Evolutionary conservation across 1,140 invertebrate species (phyloP).

Genomic region (Chionoecetes opilio): DNA sequence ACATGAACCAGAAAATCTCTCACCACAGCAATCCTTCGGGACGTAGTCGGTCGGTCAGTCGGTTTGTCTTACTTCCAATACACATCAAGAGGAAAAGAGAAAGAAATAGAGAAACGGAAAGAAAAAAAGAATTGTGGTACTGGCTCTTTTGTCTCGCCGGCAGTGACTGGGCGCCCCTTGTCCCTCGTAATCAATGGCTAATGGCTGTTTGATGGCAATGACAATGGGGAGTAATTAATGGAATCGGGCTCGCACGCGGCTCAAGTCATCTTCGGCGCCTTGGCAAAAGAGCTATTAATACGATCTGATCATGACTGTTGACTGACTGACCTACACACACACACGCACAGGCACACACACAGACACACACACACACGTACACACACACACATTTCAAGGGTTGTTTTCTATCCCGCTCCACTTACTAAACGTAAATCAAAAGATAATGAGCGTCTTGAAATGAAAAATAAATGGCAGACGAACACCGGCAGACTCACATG

Average conservation of each 20-base stretch:
- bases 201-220: constrained; percentile 75
- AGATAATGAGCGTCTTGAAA: not conserved
- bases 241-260: constrained; percentile 18
- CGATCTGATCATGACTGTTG: not conserved
- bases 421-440: not conserved
- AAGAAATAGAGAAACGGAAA: not conserved
- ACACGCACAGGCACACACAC: constrained; percentile 15
- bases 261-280: not conserved
- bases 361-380: not conserved
- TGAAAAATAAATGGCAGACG: not conserved
- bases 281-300: not conserved
- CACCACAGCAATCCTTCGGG: no score
- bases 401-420: not conserved
- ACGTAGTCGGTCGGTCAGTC: no score
- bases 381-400: not conserved
- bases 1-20: no score
- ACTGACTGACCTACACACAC: not conserved
- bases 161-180: constrained; percentile 70
- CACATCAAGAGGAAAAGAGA: not conserved
- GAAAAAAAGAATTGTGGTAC: not conserved
- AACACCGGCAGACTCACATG: not conserved
- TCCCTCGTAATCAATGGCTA: constrained; percentile 73
- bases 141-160: constrained; percentile 59
- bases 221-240: constrained; percentile 77
- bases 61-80: not conserved